These are phyloP conservation scores for Teinopalpus imperialis DNA, from an alignment of 2,888 invertebrate genomes.

Conservation along the genomic window DNA sequence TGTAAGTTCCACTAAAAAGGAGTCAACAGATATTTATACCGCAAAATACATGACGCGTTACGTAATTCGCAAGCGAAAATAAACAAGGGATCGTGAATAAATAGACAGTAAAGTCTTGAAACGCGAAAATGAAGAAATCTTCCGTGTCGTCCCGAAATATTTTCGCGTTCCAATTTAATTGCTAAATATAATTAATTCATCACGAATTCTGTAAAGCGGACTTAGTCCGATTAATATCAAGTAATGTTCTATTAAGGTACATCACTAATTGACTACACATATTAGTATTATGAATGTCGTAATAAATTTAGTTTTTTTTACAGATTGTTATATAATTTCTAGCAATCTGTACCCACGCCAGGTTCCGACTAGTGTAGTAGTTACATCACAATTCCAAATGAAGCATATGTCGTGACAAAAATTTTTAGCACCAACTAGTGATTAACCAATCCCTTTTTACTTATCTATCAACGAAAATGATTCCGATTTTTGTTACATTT, in stretches of 20 bases:
- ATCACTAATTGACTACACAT: conserved; percentile 6
- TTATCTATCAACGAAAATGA: too few relatives aligned
- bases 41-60: conserved; percentile 36
- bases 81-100: conserved; percentile 59
- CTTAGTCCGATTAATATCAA: conserved; percentile 12
- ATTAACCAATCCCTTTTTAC: too few relatives aligned
- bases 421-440: too few relatives aligned
- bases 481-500: too few relatives aligned
- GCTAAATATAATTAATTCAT: conserved; percentile 75
- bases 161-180: conserved; percentile 71
- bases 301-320: too few relatives aligned
- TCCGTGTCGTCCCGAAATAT: conserved; percentile 66
- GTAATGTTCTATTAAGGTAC: conserved; percentile 8
- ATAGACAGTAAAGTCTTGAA: conserved; percentile 48
- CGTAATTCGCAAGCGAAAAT: conserved; percentile 52
- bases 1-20: not conserved
- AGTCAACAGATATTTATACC: conserved; percentile 37
- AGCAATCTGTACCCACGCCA: too few relatives aligned
- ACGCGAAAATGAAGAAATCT: conserved; percentile 66
- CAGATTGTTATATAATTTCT: too few relatives aligned
- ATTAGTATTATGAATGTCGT: too few relatives aligned
- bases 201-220: conserved; percentile 45
- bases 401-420: too few relatives aligned
- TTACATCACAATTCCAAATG: too few relatives aligned
- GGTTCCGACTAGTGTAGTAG: too few relatives aligned